Evolutionary conservation across 2,113 vertebrate genomes (phyloP), one percentile per base, ranked within the genome.

Genomic region (Microtus montanus): DNA sequence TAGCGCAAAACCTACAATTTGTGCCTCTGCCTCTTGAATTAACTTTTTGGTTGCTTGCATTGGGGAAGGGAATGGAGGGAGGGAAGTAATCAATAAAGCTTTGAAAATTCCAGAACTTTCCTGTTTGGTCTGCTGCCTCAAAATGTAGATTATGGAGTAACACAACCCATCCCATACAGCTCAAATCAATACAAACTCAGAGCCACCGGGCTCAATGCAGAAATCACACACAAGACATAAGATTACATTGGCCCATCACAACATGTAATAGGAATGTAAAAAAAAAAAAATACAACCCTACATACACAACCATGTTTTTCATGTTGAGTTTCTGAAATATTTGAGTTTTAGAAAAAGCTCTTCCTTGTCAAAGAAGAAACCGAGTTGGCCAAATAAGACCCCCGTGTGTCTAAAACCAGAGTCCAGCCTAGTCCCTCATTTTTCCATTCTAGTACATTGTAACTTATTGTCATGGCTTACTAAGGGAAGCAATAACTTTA

Each of bases 31-130:
- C 87, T 87, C 95, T 97, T 96, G 95, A 26, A 1, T 97, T 63
- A 38, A 90, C 85, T 47, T 87, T 95, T 97, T 92, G 96, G 92
- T 80, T 2, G 0, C 82, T 97, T 87, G 92, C 92, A 87, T 41
- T 80, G 86, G 96, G 96, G 95, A 93, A 92, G 92, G 91, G 97
- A 79, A 54, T 68, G 85, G 71, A 92, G 82, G 58, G 91, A 87
- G 54, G 30, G 86, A 90, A 94, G 77, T 12, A 47, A 93, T 85
- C 92, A 97, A 97, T 96, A 97, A 97, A 98, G 94, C 89, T 96
- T 90, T 94, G 54, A 83, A 82, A 95, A 74, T 93, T 92, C 54
- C 84, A 95, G 87, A 94, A 93, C 94, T 89, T 87, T 94, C 41
- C 71, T 88, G 84, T 94, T 93, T 82, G 95, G 89, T 96, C 87